Conservation (phyloP, 2,113 vertebrate genomes). For the Calonectris borealis region DNA sequence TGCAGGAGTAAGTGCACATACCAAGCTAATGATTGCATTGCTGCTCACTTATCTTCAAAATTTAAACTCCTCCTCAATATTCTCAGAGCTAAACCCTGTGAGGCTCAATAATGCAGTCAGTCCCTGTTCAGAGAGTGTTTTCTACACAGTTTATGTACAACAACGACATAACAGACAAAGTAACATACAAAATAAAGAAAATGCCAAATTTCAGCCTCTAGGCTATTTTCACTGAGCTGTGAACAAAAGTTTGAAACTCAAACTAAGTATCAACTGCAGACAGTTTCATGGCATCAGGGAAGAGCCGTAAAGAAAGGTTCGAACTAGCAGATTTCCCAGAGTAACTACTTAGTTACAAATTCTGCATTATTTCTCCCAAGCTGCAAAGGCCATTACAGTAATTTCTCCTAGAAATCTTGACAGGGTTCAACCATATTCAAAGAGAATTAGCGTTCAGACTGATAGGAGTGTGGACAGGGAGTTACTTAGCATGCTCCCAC, state of each 20-base stretch:
- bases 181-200: not conserved
- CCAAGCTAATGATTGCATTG: not conserved
- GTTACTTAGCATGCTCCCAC: not conserved
- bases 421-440: not conserved
- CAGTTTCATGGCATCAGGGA: not conserved
- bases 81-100: not conserved
- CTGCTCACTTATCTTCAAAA: not conserved
- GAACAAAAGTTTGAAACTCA: not conserved
- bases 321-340: not conserved
- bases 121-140: not conserved
- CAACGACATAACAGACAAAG: not conserved
- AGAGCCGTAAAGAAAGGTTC: not conserved
- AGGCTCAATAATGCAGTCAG: not conserved
- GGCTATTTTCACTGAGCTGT: not conserved
- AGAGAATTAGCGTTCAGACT: not conserved
- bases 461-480: not conserved
- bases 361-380: not conserved
- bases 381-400: not conserved
- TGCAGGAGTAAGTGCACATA: not conserved
- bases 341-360: not conserved
- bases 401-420: not conserved
- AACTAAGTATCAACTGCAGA: not conserved
- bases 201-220: not conserved
- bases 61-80: not conserved
- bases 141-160: not conserved